These are phyloP conservation scores for Psettodes erumei DNA, from an alignment of 2,113 vertebrate genomes.

Conservation along the genomic window DNA sequence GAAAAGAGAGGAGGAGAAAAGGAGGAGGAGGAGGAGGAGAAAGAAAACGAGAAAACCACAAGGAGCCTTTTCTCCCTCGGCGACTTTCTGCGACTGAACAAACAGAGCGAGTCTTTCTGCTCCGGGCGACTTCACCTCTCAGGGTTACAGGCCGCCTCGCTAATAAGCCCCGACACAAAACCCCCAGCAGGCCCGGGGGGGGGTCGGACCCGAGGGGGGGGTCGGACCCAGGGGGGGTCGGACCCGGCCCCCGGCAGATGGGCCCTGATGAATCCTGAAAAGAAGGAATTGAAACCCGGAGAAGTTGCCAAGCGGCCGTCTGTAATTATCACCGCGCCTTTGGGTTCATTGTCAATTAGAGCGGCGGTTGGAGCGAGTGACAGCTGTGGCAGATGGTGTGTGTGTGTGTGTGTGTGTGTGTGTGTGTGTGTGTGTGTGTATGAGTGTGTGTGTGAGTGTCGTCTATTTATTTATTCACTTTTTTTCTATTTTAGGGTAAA, in stretches of 20 bases:
- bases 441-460: too few relatives aligned
- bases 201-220: not conserved
- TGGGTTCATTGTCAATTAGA: constrained; percentile 74
- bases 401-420: not conserved
- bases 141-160: constrained; percentile 55
- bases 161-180: constrained; percentile 63
- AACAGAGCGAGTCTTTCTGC: constrained; percentile 49
- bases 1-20: not conserved
- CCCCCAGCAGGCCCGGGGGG: constrained; percentile 45
- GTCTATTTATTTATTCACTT: too few relatives aligned
- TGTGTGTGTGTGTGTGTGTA: too few relatives aligned
- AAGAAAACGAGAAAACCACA: constrained; percentile 24
- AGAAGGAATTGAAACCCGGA: constrained; percentile 65
- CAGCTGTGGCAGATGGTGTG: constrained; percentile 70
- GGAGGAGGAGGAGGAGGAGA: constrained; percentile 11
- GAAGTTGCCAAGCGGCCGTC: constrained; percentile 64
- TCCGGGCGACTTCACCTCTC: constrained; percentile 51
- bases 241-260: constrained; percentile 59
- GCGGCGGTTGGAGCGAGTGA: constrained; percentile 64
- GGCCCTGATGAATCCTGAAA: constrained; percentile 70
- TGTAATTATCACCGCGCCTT: constrained; percentile 67
- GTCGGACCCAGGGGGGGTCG: constrained; percentile 56
- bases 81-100: constrained; percentile 53
- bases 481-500: too few relatives aligned
- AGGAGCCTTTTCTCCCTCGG: constrained; percentile 39